These are phyloP conservation scores for Apteryx mantelli DNA, from an alignment of 2,113 vertebrate genomes.

Conservation along the genomic window DNA sequence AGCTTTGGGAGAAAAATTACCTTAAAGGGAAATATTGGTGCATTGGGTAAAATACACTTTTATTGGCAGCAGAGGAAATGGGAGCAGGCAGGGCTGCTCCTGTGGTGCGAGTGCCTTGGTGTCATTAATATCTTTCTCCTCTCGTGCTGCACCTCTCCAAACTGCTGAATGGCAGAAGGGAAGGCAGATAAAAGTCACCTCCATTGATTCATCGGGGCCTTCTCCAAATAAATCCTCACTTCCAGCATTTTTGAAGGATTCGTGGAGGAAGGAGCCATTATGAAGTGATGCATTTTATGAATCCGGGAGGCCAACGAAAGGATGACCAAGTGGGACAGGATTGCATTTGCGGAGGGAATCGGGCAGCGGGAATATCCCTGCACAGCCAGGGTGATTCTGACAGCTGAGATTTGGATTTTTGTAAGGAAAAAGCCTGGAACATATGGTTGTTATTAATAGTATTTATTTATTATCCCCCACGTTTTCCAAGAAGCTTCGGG, in stretches of 20 bases:
- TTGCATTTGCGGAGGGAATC: background rate
- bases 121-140: constrained; percentile 6
- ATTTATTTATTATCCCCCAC: background rate
- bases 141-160: background rate
- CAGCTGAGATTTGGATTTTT: background rate
- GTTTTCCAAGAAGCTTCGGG: background rate
- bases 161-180: constrained; percentile 18
- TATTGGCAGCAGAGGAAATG: constrained; percentile 40
- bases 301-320: background rate
- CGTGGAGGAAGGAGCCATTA: background rate
- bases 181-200: constrained; percentile 52
- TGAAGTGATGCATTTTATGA: background rate
- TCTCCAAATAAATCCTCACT: background rate
- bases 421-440: background rate
- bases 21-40: background rate
- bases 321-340: background rate
- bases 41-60: background rate
- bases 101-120: accelerated
- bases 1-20: constrained; percentile 52
- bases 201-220: background rate
- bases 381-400: background rate
- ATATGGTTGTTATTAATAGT: background rate
- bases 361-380: background rate
- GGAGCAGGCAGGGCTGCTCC: constrained; percentile 36
- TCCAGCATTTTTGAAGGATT: background rate